Evolutionary conservation across 2,113 vertebrate species (phyloP).

Genomic region (Hassar affinis): DNA sequence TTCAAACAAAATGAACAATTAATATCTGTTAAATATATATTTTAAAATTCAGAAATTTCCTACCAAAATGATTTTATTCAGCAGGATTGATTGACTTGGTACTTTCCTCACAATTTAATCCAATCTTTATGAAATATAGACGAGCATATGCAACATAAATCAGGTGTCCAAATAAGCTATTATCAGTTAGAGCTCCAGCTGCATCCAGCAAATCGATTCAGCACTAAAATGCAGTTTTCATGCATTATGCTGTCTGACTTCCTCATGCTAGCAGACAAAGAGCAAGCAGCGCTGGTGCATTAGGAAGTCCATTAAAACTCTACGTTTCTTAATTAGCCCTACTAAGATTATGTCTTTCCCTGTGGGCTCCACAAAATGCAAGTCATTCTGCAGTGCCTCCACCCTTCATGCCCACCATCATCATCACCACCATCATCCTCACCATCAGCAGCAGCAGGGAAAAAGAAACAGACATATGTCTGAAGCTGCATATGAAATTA

Average conservation of each 20-base stretch:
- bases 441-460: slow-evolving; percentile 9
- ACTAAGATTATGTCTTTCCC: slow-evolving; percentile 50
- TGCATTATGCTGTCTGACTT: slow-evolving; percentile 16
- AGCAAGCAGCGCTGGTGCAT: slow-evolving; percentile 43
- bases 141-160: neutral
- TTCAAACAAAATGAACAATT: neutral
- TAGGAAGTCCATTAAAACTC: slow-evolving; percentile 57
- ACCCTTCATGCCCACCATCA: slow-evolving; percentile 28
- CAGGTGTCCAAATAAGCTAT: neutral
- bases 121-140: neutral
- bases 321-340: slow-evolving; percentile 62
- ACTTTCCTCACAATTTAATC: neutral
- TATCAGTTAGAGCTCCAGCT: neutral
- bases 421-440: slow-evolving; percentile 23
- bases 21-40: neutral
- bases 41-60: neutral
- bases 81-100: neutral
- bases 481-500: slow-evolving; percentile 63
- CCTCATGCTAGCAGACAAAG: slow-evolving; percentile 47
- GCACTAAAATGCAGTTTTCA: slow-evolving; percentile 22
- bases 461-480: slow-evolving; percentile 15
- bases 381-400: slow-evolving; percentile 59
- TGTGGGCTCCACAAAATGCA: slow-evolving; percentile 51
- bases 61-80: neutral
- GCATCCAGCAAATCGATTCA: slow-evolving; percentile 16